phyloP scores from a whole-genome alignment of 2,888 invertebrate genomes.

The Hydropsyche betteni region DNA sequence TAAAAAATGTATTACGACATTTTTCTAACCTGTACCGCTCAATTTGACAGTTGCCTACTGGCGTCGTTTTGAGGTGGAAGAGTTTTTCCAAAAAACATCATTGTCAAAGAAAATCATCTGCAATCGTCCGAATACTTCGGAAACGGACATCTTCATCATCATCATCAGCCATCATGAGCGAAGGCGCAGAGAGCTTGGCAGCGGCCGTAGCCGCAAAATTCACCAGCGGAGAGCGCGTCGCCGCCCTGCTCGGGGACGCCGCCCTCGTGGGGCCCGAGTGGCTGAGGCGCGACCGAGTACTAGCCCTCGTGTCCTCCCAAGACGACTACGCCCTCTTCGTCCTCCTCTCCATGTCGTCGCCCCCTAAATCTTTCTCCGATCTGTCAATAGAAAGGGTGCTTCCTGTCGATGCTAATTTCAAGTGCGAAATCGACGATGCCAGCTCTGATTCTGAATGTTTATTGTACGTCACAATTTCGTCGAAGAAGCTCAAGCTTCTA shows the following conservation, averaged over 20 bases:
- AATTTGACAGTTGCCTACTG: no score
- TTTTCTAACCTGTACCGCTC: no score
- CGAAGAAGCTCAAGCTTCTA: constrained; percentile 62
- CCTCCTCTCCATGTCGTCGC: constrained; percentile 68
- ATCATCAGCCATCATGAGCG: neutral
- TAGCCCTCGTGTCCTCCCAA: constrained; percentile 64
- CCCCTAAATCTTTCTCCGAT: constrained; percentile 78
- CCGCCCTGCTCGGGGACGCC: constrained; percentile 62
- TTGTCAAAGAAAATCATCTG: no score
- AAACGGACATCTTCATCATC: no score
- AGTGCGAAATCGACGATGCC: constrained; percentile 76
- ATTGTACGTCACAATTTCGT: constrained; percentile 64
- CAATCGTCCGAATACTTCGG: no score
- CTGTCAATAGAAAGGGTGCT: constrained; percentile 82
- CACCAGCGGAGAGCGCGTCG: constrained; percentile 62
- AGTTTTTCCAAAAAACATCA: no score
- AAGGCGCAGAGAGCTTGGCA: neutral
- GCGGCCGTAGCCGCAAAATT: constrained; percentile 56
- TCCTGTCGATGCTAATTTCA: constrained; percentile 82
- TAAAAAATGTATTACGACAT: no score
- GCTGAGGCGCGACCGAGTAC: constrained; percentile 62
- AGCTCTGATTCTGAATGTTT: constrained; percentile 65
- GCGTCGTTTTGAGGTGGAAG: no score
- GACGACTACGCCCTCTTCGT: constrained; percentile 67
- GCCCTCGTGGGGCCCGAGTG: constrained; percentile 64